Evolutionary conservation across 1,140 invertebrate genomes (phyloP).

Genomic region (Homarus americanus): DNA sequence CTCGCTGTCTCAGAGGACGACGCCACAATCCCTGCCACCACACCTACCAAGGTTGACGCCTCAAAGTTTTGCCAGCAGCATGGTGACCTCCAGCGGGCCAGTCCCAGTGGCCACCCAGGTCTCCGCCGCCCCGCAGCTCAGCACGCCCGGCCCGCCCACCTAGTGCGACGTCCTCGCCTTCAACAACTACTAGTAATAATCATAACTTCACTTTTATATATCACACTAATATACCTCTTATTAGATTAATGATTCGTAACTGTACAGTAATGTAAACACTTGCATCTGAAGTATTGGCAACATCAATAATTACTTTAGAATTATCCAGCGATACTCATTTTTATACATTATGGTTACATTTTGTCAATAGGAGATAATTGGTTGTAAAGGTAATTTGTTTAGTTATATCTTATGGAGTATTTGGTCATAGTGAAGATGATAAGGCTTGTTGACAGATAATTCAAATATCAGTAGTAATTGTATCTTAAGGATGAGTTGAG

Average conservation of each 20-base stretch:
- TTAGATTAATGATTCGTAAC: neutral
- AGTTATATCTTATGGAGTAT: too few species aligned
- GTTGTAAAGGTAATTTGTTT: too few species aligned
- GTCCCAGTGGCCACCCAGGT: neutral
- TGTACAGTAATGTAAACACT: neutral
- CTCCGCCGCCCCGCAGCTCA: slow-evolving; percentile 10
- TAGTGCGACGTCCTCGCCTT: neutral
- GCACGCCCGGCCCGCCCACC: slow-evolving; percentile 21
- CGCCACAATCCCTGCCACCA: slow-evolving; percentile 33
- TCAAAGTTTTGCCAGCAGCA: slow-evolving; percentile 23
- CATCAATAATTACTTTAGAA: neutral
- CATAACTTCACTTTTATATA: neutral
- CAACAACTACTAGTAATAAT: slow-evolving; percentile 9
- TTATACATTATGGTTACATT: too few species aligned
- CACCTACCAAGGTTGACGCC: neutral
- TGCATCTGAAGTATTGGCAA: neutral
- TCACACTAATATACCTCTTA: slow-evolving; percentile 3
- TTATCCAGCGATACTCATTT: neutral
- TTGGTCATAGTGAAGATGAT: too few species aligned
- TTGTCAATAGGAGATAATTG: too few species aligned
- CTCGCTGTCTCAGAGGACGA: neutral
- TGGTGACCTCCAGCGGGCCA: neutral
- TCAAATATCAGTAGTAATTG: too few species aligned
- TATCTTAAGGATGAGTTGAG: neutral
- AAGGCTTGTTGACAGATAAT: neutral